Evolutionary conservation across 1,140 invertebrate species (phyloP).

Genomic region (Lepidurus couesii): DNA sequence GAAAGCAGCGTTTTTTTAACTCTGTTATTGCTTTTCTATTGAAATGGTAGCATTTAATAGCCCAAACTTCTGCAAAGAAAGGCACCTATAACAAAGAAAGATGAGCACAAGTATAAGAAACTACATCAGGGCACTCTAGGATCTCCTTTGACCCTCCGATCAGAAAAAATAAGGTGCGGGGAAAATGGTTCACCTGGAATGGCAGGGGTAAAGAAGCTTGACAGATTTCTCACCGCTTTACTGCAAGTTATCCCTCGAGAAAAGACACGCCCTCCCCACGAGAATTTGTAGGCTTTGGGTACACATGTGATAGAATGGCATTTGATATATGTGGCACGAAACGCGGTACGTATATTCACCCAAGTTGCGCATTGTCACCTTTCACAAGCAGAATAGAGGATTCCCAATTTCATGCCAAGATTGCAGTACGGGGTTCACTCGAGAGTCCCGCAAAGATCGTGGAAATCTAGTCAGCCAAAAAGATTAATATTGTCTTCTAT

Average conservation of each 20-base stretch:
- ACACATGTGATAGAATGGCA: background rate
- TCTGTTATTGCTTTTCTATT: too few relatives aligned
- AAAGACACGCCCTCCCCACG: background rate
- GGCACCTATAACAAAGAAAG: too few relatives aligned
- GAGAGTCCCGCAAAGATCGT: background rate
- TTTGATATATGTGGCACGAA: background rate
- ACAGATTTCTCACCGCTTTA: constrained; percentile 5
- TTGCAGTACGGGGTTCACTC: background rate
- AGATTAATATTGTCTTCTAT: too few relatives aligned
- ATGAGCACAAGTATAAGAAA: too few relatives aligned
- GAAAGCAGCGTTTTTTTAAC: too few relatives aligned
- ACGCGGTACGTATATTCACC: background rate
- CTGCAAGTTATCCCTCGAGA: background rate
- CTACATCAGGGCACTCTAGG: too few relatives aligned
- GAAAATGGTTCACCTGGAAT: background rate
- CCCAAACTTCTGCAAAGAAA: too few relatives aligned
- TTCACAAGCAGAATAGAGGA: background rate
- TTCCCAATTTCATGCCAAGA: background rate
- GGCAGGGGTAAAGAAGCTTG: background rate
- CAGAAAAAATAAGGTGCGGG: background rate
- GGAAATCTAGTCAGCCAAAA: background rate
- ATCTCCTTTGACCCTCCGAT: too few relatives aligned
- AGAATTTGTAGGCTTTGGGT: background rate
- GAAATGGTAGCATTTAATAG: too few relatives aligned
- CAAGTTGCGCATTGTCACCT: background rate